Evolutionary conservation across 2,113 vertebrate genomes (phyloP), one percentile per base, ranked within the genome.

Genomic region (Tyto alba): DNA sequence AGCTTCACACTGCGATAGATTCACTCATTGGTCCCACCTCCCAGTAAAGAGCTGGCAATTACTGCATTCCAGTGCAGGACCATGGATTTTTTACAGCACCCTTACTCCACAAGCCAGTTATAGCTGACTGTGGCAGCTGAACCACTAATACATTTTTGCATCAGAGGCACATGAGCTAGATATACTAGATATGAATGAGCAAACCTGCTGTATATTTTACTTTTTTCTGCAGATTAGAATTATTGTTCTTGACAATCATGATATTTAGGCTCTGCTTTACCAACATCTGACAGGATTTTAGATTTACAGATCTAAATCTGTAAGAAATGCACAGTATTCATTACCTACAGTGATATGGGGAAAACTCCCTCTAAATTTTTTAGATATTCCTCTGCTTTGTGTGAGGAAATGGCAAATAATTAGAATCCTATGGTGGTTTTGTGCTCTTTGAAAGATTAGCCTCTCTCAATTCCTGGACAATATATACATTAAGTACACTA

Each of bases 31-130:
- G 40, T 88, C 62, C 85, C 66, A 79, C 25, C 45, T 95, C 81
- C 34, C 81, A 85, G 87, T 30, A 85, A 82, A 53, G 45, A 89
- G 48, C 45, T 91, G 81, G 53, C 81, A 97, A 91, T 92, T 94
- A 68, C 40, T 68, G 74, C 85, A 84, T 89, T 93, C 87, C 95
- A 88, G 52, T 20, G 43, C 62, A 88, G 40, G 27, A 75, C 45
- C 57, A 59, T 19, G 63, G 81, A 95, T 89, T 85, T 96, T 57
- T 90, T 78, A 86, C 69, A 79, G 81, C 56, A 85, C 62, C 66
- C 19, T 73, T 74, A 60, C 9, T 63, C 56, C 63, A 79, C n/a
- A 22, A 68, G 60, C 34, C 83, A 64, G 56, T 52, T 95, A 68
- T 73, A 95, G 81, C 48, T 81, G 48, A 95, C 8, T 19, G 23